phyloP scores from a whole-genome alignment of 2,888 invertebrate species.

The Tanytarsus gracilentus region DNA sequence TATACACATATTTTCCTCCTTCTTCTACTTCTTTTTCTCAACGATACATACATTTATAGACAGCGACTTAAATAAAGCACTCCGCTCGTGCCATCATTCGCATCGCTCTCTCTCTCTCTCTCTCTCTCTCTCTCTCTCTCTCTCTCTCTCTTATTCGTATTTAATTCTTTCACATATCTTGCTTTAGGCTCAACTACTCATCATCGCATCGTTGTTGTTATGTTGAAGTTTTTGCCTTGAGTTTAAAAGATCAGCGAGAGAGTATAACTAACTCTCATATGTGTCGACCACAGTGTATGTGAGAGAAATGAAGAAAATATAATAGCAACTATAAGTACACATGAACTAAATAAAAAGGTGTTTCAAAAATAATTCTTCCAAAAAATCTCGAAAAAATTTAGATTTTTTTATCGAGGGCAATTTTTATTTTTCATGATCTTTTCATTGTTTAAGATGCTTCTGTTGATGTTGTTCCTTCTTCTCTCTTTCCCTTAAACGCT shows the following conservation, averaged over 20 bases:
- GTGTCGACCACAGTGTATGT: no score
- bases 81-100: conserved; percentile 22
- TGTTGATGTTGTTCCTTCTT: conserved; percentile 27
- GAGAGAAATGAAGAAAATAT: no score
- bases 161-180: not conserved
- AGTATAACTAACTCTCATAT: no score
- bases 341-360: no score
- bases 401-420: no score
- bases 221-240: not conserved
- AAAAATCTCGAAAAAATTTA: no score
- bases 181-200: no score
- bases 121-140: not conserved
- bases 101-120: not conserved
- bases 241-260: no score
- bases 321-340: no score
- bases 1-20: not conserved
- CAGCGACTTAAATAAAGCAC: conserved; percentile 12
- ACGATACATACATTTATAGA: conserved; percentile 28
- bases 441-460: conserved; percentile 10
- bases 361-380: no score
- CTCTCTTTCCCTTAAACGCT: conserved; percentile 28
- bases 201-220: not conserved
- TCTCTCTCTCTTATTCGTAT: not conserved
- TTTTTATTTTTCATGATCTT: no score
- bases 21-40: no score